Conservation (phyloP, 2,888 invertebrate genomes). For the Andrena bucephala region DNA sequence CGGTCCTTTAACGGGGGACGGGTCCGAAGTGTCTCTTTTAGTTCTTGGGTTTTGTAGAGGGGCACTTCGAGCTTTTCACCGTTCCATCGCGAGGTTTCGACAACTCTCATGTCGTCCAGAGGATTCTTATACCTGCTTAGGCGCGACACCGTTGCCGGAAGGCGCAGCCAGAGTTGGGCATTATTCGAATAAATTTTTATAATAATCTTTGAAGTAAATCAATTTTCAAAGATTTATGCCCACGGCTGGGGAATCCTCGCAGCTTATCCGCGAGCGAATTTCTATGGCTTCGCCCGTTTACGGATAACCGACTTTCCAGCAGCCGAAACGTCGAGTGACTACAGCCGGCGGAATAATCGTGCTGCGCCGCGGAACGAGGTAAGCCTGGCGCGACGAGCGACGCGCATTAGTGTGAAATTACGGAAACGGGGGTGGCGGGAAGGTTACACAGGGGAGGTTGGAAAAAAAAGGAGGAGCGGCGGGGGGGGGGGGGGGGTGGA, state of each 20-base stretch:
- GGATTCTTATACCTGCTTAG: too few relatives aligned
- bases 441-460: not conserved
- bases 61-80: too few relatives aligned
- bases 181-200: too few relatives aligned
- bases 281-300: not conserved
- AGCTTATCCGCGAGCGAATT: not conserved
- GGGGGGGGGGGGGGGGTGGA: slow-evolving; percentile 19
- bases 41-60: not conserved
- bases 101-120: too few relatives aligned
- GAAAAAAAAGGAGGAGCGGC: not conserved
- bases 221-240: not conserved
- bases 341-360: slow-evolving; percentile 12
- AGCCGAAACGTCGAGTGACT: not conserved
- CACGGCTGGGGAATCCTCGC: not conserved
- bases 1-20: not conserved
- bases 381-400: not conserved
- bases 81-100: too few relatives aligned
- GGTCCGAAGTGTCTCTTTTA: not conserved
- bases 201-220: too few relatives aligned
- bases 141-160: too few relatives aligned
- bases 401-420: slow-evolving; percentile 28
- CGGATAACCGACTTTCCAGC: not conserved
- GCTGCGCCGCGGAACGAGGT: slow-evolving; percentile 24
- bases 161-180: too few relatives aligned
- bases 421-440: not conserved